Conservation (phyloP, 1,140 invertebrate species). For the Aphaenogaster ashmeadi region DNA sequence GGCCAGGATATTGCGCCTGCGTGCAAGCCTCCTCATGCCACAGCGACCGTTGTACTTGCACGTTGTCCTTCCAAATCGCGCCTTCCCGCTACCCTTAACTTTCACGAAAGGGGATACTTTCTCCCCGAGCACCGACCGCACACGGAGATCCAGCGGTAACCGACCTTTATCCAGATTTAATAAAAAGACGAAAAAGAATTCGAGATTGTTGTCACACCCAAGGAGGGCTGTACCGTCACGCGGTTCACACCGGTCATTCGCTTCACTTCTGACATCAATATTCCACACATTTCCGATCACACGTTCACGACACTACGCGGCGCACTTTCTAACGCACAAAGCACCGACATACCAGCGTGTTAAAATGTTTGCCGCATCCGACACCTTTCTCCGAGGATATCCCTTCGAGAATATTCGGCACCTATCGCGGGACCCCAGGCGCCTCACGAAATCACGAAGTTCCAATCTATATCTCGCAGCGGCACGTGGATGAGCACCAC, state of each 20-base stretch:
- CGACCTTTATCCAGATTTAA: not conserved
- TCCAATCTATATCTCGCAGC: slow-evolving; percentile 27
- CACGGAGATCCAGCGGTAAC: too few relatives aligned
- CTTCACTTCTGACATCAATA: not conserved
- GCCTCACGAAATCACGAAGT: not conserved
- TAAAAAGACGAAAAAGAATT: not conserved
- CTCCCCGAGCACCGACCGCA: not conserved
- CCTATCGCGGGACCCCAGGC: not conserved
- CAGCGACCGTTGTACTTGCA: slow-evolving; percentile 77
- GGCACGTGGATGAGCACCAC: not conserved
- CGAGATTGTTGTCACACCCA: not conserved
- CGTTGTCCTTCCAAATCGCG: slow-evolving; percentile 60
- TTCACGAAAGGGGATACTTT: not conserved
- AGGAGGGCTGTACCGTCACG: not conserved
- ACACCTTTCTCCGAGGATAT: slow-evolving; percentile 6
- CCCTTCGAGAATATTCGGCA: not conserved
- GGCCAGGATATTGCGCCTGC: slow-evolving; percentile 84
- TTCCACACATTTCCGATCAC: slow-evolving; percentile 59
- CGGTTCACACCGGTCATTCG: slow-evolving; percentile 1
- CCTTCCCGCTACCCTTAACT: not conserved
- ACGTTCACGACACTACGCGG: slow-evolving; percentile 63
- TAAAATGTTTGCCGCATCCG: slow-evolving; percentile 23
- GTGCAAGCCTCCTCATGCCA: slow-evolving; percentile 85
- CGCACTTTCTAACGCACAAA: slow-evolving; percentile 73
- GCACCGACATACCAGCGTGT: slow-evolving; percentile 33